phyloP scores from a whole-genome alignment of 2,797 vertebrate species.

The Spondyliosoma cantharus region DNA sequence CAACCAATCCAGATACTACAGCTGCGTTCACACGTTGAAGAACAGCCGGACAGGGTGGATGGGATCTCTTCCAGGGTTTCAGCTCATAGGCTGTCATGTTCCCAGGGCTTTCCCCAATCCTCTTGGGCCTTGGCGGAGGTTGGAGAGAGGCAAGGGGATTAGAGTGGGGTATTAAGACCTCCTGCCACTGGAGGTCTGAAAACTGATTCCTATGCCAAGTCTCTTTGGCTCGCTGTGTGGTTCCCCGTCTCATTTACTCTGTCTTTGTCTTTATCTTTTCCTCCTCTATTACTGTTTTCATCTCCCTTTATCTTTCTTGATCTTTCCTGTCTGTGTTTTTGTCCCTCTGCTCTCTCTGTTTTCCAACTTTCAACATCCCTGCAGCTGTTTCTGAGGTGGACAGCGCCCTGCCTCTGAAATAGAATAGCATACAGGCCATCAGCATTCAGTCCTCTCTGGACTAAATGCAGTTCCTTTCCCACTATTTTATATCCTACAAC shows the following conservation, averaged over 20 bases:
- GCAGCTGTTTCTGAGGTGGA: constrained; percentile 65
- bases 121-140: constrained; percentile 56
- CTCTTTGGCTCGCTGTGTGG: constrained; percentile 44
- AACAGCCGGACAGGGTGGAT: constrained; percentile 44
- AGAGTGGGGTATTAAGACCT: constrained; percentile 60
- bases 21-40: constrained; percentile 61
- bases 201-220: constrained; percentile 56
- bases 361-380: constrained; percentile 30
- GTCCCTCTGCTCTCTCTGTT: constrained; percentile 25
- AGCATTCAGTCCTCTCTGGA: constrained; percentile 44
- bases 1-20: constrained; percentile 39
- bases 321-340: constrained; percentile 27
- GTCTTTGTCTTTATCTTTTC: constrained; percentile 41
- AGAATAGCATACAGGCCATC: constrained; percentile 38
- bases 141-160: constrained; percentile 59
- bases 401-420: constrained; percentile 45
- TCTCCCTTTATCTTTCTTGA: constrained; percentile 23
- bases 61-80: constrained; percentile 69
- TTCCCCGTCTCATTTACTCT: constrained; percentile 51
- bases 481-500: constrained; percentile 8
- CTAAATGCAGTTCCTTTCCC: constrained; percentile 4
- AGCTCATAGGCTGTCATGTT: constrained; percentile 73
- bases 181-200: constrained; percentile 68
- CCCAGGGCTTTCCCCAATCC: constrained; percentile 76
- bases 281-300: constrained; percentile 25